Percentiles rank a stretch among this genome's conserved stretches.
Conservation (phyloP, 2,888 invertebrate genomes). For the Tiphia femorata region DNA sequence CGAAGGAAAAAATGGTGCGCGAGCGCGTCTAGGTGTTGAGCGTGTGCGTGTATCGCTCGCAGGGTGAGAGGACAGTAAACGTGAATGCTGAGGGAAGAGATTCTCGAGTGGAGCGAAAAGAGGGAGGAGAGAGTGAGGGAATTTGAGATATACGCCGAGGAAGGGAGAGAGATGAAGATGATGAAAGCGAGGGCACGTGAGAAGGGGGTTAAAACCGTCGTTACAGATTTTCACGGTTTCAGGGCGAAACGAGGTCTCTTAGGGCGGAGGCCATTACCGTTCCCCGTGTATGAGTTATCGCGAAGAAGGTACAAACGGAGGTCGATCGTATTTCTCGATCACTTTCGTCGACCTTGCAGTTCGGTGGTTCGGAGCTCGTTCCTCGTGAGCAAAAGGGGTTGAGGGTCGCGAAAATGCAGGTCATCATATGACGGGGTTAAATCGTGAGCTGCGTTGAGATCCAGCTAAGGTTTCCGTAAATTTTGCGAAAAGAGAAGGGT, state of each 20-base stretch:
- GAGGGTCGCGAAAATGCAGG: slow-evolving; percentile 12
- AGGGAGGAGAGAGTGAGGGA: slow-evolving; percentile 3
- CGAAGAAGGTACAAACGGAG: slow-evolving; percentile 8
- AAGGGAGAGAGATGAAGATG: neutral
- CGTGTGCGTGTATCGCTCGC: neutral
- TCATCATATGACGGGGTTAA: slow-evolving; percentile 23
- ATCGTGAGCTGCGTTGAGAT: slow-evolving; percentile 8
- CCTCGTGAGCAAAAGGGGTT: slow-evolving; percentile 1
- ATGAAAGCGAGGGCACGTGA: slow-evolving; percentile 9
- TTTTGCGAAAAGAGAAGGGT: no score
- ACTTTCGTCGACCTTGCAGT: no score
- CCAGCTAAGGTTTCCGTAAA: slow-evolving; percentile 10
- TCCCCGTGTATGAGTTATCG: slow-evolving; percentile 32
- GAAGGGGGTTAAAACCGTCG: slow-evolving; percentile 27
- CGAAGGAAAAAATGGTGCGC: no score
- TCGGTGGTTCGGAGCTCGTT: no score
- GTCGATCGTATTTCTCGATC: slow-evolving; percentile 21
- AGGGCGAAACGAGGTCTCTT: slow-evolving; percentile 34
- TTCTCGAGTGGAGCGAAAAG: slow-evolving; percentile 8
- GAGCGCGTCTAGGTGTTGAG: no score
- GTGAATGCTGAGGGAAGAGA: no score
- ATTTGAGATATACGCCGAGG: neutral
- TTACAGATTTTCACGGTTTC: slow-evolving; percentile 55
- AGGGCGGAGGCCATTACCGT: slow-evolving; percentile 15
- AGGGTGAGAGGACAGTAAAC: no score